Evolutionary conservation across 2,888 invertebrate species (phyloP).

Genomic region (Carcina quercana): DNA sequence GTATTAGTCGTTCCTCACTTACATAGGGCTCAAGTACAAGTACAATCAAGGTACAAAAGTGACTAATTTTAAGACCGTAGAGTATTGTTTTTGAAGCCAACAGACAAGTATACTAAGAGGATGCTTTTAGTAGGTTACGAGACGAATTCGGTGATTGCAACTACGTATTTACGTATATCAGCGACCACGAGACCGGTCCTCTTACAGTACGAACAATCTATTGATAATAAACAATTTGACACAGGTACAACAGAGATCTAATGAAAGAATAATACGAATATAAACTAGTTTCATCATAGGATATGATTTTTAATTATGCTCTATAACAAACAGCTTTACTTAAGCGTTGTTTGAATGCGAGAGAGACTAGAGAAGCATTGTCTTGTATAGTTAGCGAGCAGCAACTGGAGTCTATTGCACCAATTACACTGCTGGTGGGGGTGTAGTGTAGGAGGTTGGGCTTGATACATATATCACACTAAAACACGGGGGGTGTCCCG

Average conservation of each 20-base stretch:
- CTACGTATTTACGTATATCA: conserved; percentile 55
- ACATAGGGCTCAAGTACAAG: conserved; percentile 64
- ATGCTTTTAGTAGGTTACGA: conserved; percentile 38
- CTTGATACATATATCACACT: conserved; percentile 37
- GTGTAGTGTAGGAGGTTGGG: too few relatives aligned
- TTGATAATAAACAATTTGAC: conserved; percentile 64
- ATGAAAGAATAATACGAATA: conserved; percentile 72
- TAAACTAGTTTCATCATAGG: conserved; percentile 66
- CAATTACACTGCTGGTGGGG: conserved; percentile 67
- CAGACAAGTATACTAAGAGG: conserved; percentile 49
- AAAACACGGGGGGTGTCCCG: too few relatives aligned
- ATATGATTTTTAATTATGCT: conserved; percentile 71
- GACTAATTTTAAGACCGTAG: conserved; percentile 69
- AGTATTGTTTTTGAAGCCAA: conserved; percentile 61
- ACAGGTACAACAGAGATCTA: conserved; percentile 75
- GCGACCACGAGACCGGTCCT: conserved; percentile 53
- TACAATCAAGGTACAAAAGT: conserved; percentile 70
- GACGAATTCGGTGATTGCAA: conserved; percentile 54
- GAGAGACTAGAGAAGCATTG: conserved; percentile 70
- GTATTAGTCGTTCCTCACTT: conserved; percentile 67
- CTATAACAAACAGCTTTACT: conserved; percentile 57
- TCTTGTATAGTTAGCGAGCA: conserved; percentile 55
- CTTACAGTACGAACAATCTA: conserved; percentile 62
- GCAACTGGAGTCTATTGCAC: conserved; percentile 68
- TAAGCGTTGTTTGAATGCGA: conserved; percentile 63